Base-by-base conservation (phyloP, 2,797 vertebrate species). In the Xerus rutilus region DNA sequence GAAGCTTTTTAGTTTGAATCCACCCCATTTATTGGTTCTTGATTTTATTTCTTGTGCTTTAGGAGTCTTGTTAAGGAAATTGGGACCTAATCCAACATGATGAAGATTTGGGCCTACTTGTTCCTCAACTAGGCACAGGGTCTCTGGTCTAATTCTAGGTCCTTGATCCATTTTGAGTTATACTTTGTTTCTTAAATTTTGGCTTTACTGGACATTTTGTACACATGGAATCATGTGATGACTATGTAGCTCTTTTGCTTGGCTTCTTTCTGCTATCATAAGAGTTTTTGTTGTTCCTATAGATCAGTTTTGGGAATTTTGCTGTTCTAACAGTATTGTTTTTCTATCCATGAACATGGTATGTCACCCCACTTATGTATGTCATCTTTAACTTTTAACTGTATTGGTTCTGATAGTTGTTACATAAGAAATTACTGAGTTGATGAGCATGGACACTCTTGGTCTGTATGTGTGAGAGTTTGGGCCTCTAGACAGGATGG, bases 351-450 rank as follows among this genome's bases (percentile, higher is more conserved):
- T 32, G n/a, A 43, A 89, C 25, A 39, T 35, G 49, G 15, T 35
- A 13, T 89, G 17, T 21, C 2, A 0, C 70, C 74, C 35, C 45
- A 21, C 17, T 69, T 74, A 39, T 47, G 35, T 89, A 74, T 5
- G 7, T 69, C 17, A 28, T 76, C 49, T 69, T 85, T 59, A 17
- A 54, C 28, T 54, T 69, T 57, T 49, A 57, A 8, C 54, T 21
- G 20, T 69, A 9, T 87, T 81, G 49, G 18, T 81, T 32, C 76
- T 81, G 43, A 28, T 73, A 14, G 10, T 77, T 76, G 62, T 52
- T 15, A 83, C 45, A 43, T 91, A 83, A 92, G 78, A 95, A 90
- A 81, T 93, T 10, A 94, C 64, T 67, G 52, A 84, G 54, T 92
- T 79, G 94, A 77, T 95, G 43, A 76, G 59, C 64, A 49, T 89